Evolutionary conservation across 2,797 vertebrate genomes (phyloP).

Genomic region (Xiphophorus birchmanni): DNA sequence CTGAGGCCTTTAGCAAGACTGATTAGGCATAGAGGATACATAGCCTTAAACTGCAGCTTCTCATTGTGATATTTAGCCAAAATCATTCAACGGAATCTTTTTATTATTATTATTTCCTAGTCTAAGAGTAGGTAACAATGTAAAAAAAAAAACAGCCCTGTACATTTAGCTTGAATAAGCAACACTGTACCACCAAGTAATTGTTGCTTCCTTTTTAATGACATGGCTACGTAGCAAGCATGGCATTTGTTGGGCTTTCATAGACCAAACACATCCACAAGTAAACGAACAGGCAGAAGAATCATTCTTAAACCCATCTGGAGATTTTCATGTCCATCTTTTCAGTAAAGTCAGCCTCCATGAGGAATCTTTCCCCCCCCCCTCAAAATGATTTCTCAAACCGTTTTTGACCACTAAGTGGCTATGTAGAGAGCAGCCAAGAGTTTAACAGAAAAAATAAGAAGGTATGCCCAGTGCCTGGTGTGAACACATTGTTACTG

Average conservation of each 20-base stretch:
- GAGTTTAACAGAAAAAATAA: neutral
- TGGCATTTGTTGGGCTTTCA: neutral
- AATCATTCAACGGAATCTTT: neutral
- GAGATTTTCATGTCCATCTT: neutral
- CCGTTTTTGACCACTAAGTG: neutral
- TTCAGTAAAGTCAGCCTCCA: no score
- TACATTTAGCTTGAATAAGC: neutral
- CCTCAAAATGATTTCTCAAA: neutral
- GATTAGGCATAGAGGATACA: neutral
- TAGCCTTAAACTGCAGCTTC: neutral
- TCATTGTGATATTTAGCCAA: neutral
- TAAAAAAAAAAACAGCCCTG: neutral
- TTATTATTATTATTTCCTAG: neutral
- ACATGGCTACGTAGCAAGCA: neutral
- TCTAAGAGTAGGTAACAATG: neutral
- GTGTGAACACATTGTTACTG: neutral
- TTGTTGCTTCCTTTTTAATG: neutral
- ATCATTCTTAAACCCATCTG: neutral
- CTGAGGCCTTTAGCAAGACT: neutral
- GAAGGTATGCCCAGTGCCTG: neutral
- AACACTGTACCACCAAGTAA: neutral
- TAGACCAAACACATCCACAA: neutral
- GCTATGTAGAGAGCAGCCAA: neutral
- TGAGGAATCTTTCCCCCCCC: no score
- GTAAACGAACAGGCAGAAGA: neutral